Evolutionary conservation across 1,140 invertebrate genomes (phyloP), one percentile per base, ranked within the genome.

Genomic region (Phenacoccus solenopsis): DNA sequence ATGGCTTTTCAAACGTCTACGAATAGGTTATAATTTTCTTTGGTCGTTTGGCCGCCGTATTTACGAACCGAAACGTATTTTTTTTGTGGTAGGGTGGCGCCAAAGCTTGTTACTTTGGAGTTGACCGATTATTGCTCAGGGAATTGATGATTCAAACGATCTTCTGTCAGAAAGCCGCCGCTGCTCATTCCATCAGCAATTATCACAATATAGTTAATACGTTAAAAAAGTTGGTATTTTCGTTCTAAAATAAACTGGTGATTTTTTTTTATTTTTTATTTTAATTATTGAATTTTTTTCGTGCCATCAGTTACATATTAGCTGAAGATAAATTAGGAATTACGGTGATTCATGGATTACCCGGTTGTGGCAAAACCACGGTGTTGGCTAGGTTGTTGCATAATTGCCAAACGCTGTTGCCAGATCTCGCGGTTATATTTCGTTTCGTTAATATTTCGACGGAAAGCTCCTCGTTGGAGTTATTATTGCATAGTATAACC

Each of bases 281-380:
- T 32, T 7, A 49, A 49, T 49, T 68, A 68, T 68, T 21, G 13
- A 30, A n/a, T 21, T 30, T 68, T 68, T 68, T 22, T 32, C 59
- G 9, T 61, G 9, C 7, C 59, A 9, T 28, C 67, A 68, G 67
- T 22, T 35, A 28, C 28, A 12, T 68, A 9, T 32, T 68, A 16
- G 20, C 28, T 22, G 30, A 68, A 30, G 28, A 68, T 32, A 28
- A 68, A 32, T 9, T 12, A 7, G 20, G 20, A 28, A 22, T 68
- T 3, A 78, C 93, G 68, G 82, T 92, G 13, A 77, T 94, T n/a
- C 84, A 88, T 72, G 91, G 91, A 0, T 84, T 85, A 28, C 81
- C 84, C 12, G 91, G 91, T 21, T 88, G 88, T 78, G 91, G 91
- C 0, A 93, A 93, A 79, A 90, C 88, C 1, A 87, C 88, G 4